Evolutionary conservation across 2,888 invertebrate species (phyloP), one percentile per base, ranked within the genome.

Genomic region (Tinea trinotella): DNA sequence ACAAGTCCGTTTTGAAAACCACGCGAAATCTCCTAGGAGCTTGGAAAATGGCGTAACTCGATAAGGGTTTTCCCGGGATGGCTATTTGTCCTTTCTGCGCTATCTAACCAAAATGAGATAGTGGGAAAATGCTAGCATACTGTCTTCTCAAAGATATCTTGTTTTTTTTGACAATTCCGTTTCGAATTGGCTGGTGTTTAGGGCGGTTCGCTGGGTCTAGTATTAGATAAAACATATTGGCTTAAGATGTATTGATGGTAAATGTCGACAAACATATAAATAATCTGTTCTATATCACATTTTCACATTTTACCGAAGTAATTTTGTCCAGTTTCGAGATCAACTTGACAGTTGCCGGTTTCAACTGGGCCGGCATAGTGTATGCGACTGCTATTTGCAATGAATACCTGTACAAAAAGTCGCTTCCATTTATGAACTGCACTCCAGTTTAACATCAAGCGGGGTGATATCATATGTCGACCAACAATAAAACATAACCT

Each of bases 21-120:
- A 15, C 53, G 53, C 9, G 19, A 35, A 53, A 36, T 36, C 36
- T 20, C 53, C 50, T 20, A 13, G 53, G 22, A 35, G 9, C 20
- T n/a, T 12, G 40, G 53, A 20, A 53, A 53, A 53, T 53, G 53
- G 53, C 36, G 53, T 40, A 53, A 53, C 53, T 53, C 53, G 53
- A 53, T 53, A 53, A 53, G 53, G 53, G 53, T 40, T 53, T 52
- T 57, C 57, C 59, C 59, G 34, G 56, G 52, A 24, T 40, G 57
- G 59, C 57, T 55, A 58, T 59, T 59, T 57, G 59, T 59, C 59
- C 57, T 57, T 54, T 54, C 24, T 50, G 55, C 57, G 53, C 53
- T 53, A 53, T 53, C 53, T 40, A 9, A 24, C 50, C 19, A 19
- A 53, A 53, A 53, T 40, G 53, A 53, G 40, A 53, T 40, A 53